These are phyloP conservation scores for Monomorium pharaonis DNA, from an alignment of 1,140 invertebrate genomes.

Conservation along the genomic window DNA sequence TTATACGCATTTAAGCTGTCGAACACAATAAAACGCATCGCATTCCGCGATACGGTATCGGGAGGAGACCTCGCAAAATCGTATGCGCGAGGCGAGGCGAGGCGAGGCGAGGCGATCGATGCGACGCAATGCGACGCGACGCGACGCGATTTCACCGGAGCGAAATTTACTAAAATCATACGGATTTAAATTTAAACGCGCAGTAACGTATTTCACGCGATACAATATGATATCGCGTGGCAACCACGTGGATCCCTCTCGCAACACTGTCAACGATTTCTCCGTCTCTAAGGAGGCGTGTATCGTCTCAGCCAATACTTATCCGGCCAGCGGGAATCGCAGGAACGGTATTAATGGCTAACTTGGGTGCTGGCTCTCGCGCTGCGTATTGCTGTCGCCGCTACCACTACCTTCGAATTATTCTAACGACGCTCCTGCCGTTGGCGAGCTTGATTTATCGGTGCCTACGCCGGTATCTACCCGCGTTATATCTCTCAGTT, in stretches of 20 bases:
- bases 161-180: slow-evolving; percentile 56
- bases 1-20: slow-evolving; percentile 53
- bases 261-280: slow-evolving; percentile 51
- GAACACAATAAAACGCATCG: slow-evolving; percentile 52
- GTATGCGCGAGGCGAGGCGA: slow-evolving; percentile 2
- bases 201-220: slow-evolving; percentile 46
- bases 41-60: slow-evolving; percentile 53
- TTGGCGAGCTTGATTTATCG: slow-evolving; percentile 43
- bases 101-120: slow-evolving; percentile 14
- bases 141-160: slow-evolving; percentile 45
- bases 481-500: not conserved
- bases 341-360: slow-evolving; percentile 69
- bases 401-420: slow-evolving; percentile 61
- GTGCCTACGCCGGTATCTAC: slow-evolving; percentile 18
- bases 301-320: slow-evolving; percentile 58
- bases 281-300: not conserved
- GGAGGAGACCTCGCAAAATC: not conserved
- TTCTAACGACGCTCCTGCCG: slow-evolving; percentile 63
- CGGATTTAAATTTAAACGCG: slow-evolving; percentile 55
- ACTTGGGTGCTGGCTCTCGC: slow-evolving; percentile 50
- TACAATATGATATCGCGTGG: slow-evolving; percentile 55
- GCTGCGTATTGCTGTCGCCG: not conserved
- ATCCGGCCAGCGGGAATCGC: not conserved
- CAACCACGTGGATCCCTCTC: slow-evolving; percentile 2
- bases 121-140: not conserved